Base-by-base conservation (phyloP, 2,797 vertebrate species). In the Holocentrus rufus region DNA sequence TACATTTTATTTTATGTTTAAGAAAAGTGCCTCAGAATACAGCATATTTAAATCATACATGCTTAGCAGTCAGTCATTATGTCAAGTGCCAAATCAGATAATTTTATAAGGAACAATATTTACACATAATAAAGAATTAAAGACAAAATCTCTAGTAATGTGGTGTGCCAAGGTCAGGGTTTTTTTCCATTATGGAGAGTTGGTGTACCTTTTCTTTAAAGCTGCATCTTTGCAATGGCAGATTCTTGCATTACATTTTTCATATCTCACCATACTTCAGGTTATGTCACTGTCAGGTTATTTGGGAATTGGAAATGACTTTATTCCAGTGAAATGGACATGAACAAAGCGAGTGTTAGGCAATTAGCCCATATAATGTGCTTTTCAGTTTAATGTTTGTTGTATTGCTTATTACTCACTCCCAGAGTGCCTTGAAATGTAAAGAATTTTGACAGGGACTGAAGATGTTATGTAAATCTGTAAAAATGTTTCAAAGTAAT, bases 311-410 rank as follows among this genome's bases (percentile, higher is more conserved):
- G 10, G 22, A 53, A 13, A 11, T 53, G 7, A 23, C 22, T 53
- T 53, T 20, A 46, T 54, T 72, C 2, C 22, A 77, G 72, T 76
- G 54, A 74, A 65, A 47, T 31, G n/a, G 64, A 52, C 69, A 22
- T 65, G 39, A 60, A 46, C 23, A 65, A 52, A 49, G 22, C 5
- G 20, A 18, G 34, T 23, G 42, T 53, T 56, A 72, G n/a, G n/a
- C 47, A 20, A 22, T 50, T 10, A 20, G n/a, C 7, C 10, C 3
- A 20, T 10, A 22, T 22, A 46, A 10, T 50, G 7, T 50, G 47
- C 47, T 11, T 50, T 27, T 14, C 10, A 53, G 22, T 63, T 53
- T 67, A 3, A 63, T 46, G 20, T 54, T 59, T 22, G 8, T 49
- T 59, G 18, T 31, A 36, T 47, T 69, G 9, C 17, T 59, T 23